A percentile compares a stretch with the other conserved stretches of the same genome.
phyloP scores from a whole-genome alignment of 2,113 vertebrate species.

The Mustelus asterias region DNA sequence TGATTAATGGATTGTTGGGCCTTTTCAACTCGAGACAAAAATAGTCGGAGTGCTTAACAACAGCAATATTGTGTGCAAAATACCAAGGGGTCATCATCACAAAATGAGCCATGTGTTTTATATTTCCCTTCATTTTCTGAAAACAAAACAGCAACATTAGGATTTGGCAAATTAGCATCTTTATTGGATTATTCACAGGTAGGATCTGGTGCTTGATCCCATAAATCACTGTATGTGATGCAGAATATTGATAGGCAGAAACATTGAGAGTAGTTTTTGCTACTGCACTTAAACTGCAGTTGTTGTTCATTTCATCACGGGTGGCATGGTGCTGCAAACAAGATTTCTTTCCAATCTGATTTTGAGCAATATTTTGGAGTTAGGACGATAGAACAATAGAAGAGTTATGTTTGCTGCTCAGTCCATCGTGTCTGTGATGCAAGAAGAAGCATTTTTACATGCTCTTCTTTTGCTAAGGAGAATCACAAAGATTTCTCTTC shows the following conservation, averaged over 20 bases:
- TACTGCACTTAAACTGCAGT: not conserved
- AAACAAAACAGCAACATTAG: constrained; percentile 42
- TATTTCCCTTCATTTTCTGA: constrained; percentile 39
- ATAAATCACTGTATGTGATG: constrained; percentile 59
- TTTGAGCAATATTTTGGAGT: not conserved
- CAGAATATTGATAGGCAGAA: constrained; percentile 49
- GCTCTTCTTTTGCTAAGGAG: not conserved
- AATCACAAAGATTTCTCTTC: not conserved
- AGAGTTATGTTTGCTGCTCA: too few relatives aligned
- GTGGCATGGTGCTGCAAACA: not conserved
- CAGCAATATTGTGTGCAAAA: constrained; percentile 13
- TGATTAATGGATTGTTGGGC: not conserved
- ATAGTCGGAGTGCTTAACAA: not conserved
- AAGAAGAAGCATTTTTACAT: not conserved
- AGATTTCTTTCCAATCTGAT: not conserved
- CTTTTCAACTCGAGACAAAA: constrained; percentile 7
- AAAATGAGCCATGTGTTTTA: constrained; percentile 43
- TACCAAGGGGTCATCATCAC: constrained; percentile 21
- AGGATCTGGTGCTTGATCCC: constrained; percentile 50
- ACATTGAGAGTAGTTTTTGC: constrained; percentile 48
- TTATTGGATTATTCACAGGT: constrained; percentile 57
- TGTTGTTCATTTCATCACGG: too few relatives aligned
- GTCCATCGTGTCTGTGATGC: too few relatives aligned
- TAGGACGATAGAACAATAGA: too few relatives aligned
- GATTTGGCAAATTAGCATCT: constrained; percentile 48